Evolutionary conservation across 2,888 invertebrate genomes (phyloP).

Genomic region (Spicauda simplicius): DNA sequence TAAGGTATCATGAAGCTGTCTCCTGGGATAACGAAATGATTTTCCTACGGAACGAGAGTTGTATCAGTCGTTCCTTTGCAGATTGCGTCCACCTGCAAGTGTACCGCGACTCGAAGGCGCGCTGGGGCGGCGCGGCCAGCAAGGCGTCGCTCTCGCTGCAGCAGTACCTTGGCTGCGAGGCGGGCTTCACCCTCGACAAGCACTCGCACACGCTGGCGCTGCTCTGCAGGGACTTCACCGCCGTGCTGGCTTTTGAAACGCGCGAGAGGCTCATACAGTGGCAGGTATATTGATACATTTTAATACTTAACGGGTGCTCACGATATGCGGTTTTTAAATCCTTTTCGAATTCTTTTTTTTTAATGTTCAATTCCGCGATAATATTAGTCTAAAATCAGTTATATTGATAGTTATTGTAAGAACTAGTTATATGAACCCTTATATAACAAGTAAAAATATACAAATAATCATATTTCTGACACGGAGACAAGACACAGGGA

Average conservation of each 20-base stretch:
- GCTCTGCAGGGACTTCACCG: constrained; percentile 93
- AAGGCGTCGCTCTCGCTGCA: constrained; percentile 94
- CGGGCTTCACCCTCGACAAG: constrained; percentile 94
- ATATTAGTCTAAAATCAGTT: no score
- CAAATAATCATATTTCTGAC: no score
- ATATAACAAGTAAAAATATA: no score
- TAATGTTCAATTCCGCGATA: no score
- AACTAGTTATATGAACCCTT: no score
- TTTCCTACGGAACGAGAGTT: neutral
- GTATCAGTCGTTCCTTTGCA: constrained; percentile 73
- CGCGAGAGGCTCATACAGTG: constrained; percentile 95
- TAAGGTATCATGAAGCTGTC: no score
- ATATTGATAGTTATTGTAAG: neutral
- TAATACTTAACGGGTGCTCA: no score
- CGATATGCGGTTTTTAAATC: no score
- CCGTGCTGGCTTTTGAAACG: constrained; percentile 94
- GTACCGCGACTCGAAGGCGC: constrained; percentile 93
- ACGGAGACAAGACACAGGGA: no score
- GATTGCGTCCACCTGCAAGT: constrained; percentile 95
- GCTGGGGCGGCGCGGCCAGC: constrained; percentile 85
- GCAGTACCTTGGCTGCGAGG: constrained; percentile 93
- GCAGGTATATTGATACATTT: constrained; percentile 86
- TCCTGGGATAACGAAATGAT: no score
- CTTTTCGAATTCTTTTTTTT: no score
- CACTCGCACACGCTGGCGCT: constrained; percentile 96